Evolutionary conservation across 2,888 invertebrate genomes (phyloP), one percentile per base, ranked within the genome.

Genomic region (Eurois occulta): DNA sequence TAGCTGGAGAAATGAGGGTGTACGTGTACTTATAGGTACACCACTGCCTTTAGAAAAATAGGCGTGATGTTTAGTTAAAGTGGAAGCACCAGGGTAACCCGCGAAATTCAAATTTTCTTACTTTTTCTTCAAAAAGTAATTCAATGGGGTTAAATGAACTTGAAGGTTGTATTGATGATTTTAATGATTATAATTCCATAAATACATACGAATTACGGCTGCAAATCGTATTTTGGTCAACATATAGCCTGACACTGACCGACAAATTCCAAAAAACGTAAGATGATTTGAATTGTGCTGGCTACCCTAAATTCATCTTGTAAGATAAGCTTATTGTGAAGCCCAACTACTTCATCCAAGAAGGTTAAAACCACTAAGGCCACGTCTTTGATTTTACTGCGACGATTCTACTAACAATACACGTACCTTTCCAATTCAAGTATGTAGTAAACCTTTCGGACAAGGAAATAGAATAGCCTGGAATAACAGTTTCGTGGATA

Each of bases 401-500:
- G 16, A 69, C 65, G 52, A 68, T 66, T 77, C 35, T 28, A 43
- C 48, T 68, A 60, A 78, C 64, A 72, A 72, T 71, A 43, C 78
- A 77, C 55, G 68, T 41, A 41, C 28, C 35, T 68, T 66, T 35
- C 68, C 28, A 78, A 68, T 83, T 68, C 64, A 69, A 70, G 60
- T 83, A 74, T 75, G 74, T 65, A 58, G 72, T 78, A 80, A 79
- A 75, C 77, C 77, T 77, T 85, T 79, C 71, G 65, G 64, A 66
- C 84, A n/a, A 79, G 72, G 43, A 86, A 85, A 83, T 76, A 72
- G 81, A 81, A 43, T 70, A 43, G 32, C 77, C 55, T 38, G 64
- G 32, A 48, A 75, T 78, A 81, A 81, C 65, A 76, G 65, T 82
- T 78, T 43, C 60, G 65, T 60, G 32, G 58, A 81, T 70, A 71